Evolutionary conservation across 1,140 invertebrate genomes (phyloP).

Genomic region (Thaumetopoea pityocampa): DNA sequence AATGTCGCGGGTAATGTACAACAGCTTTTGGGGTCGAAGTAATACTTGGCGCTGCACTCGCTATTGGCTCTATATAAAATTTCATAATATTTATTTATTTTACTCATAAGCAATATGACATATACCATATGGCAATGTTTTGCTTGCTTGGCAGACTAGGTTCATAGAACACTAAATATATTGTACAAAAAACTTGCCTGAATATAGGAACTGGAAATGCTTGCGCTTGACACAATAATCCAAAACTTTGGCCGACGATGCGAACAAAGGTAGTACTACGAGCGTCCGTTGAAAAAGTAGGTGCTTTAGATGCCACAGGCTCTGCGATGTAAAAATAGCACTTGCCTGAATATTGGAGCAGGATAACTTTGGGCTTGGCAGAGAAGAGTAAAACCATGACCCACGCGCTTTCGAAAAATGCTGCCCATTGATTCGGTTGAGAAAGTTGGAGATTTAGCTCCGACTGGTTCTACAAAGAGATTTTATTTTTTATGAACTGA

Average conservation of each 20-base stretch:
- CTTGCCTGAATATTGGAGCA: constrained; percentile 82
- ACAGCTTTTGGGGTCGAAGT: constrained; percentile 70
- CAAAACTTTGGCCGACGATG: constrained; percentile 58
- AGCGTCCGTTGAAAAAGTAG: constrained; percentile 81
- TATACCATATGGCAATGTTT: neutral
- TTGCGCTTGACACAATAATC: constrained; percentile 86
- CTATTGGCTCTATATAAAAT: constrained; percentile 76
- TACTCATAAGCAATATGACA: neutral
- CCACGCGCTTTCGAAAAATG: constrained; percentile 75
- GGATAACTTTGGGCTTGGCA: constrained; percentile 85
- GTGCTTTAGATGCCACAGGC: constrained; percentile 82
- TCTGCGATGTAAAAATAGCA: constrained; percentile 75
- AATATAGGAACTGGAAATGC: constrained; percentile 83
- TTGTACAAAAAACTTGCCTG: constrained; percentile 78
- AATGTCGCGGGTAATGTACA: constrained; percentile 51
- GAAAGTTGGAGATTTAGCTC: constrained; percentile 81
- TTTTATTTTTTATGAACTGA: constrained; percentile 21
- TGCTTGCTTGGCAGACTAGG: neutral
- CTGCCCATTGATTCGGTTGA: constrained; percentile 74
- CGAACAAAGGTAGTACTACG: constrained; percentile 79
- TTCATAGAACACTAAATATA: neutral
- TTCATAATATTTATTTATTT: constrained; percentile 17
- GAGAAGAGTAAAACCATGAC: constrained; percentile 76
- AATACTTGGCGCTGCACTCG: constrained; percentile 76
- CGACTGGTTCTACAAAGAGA: constrained; percentile 79